Evolutionary conservation across 2,113 vertebrate species (phyloP).

Genomic region (Herpetotheres cachinnans): DNA sequence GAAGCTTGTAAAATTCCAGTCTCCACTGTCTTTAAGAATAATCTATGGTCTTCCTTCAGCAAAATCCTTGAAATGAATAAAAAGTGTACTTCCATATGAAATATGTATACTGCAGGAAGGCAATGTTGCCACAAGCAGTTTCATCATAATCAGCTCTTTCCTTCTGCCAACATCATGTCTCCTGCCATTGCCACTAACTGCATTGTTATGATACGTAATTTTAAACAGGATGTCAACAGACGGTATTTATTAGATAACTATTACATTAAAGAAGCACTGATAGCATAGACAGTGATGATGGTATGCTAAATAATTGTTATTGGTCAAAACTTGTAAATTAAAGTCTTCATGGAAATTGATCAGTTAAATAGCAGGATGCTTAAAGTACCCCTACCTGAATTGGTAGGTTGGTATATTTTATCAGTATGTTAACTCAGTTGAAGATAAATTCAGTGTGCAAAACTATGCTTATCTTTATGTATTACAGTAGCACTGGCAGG

Average conservation of each 20-base stretch:
- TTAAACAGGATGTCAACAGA: not conserved
- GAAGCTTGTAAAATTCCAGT: not conserved
- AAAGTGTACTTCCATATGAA: not conserved
- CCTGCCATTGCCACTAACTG: not conserved
- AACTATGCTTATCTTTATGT: not conserved
- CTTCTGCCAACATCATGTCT: not conserved
- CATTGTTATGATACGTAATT: not conserved
- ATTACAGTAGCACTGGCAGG: not conserved
- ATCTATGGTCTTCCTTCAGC: not conserved
- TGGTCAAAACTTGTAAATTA: not conserved
- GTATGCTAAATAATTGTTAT: not conserved
- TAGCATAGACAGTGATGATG: not conserved
- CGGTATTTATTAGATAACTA: not conserved
- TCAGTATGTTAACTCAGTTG: not conserved
- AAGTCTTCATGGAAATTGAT: not conserved
- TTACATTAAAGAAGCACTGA: not conserved
- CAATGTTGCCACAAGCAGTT: not conserved
- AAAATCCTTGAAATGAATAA: not conserved
- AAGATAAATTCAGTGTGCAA: not conserved
- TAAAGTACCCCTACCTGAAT: not conserved
- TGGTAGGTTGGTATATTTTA: not conserved
- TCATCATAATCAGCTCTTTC: not conserved
- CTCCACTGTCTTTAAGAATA: not conserved
- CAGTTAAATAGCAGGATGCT: not conserved
- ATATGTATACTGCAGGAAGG: not conserved